These are phyloP conservation scores for fruit fly (Drosophila melanogaster) DNA, from an alignment of 1,140 invertebrate genomes.

Conservation along the genomic window Release_6_plus_ISO1_MT NT_037436.4:177501-178000, in stretches of 20 bases:
- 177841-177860: not conserved
- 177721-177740: constrained; percentile 96
- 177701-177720: constrained; percentile 96
- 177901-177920: constrained; percentile 19
- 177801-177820: constrained; percentile 97
- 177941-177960: constrained; percentile 35
- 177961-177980: constrained; percentile 34
- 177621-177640: constrained; percentile 97
- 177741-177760: constrained; percentile 94
- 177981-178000: constrained; percentile 11
- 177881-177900: constrained; percentile 11
- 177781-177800: constrained; percentile 96
- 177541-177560: constrained; percentile 96
- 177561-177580: constrained; percentile 97
- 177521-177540: constrained; percentile 96
- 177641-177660: constrained; percentile 95
- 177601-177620: constrained; percentile 93
- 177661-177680: constrained; percentile 90
- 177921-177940: constrained; percentile 9
- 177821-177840: constrained; percentile 93
- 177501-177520: constrained; percentile 96
- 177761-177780: constrained; percentile 96
- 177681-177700: constrained; percentile 95
- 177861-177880: constrained; percentile 19
- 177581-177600: constrained; percentile 91